Base-by-base conservation (phyloP, 2,888 invertebrate genomes). In the Eretmocerus hayati region DNA sequence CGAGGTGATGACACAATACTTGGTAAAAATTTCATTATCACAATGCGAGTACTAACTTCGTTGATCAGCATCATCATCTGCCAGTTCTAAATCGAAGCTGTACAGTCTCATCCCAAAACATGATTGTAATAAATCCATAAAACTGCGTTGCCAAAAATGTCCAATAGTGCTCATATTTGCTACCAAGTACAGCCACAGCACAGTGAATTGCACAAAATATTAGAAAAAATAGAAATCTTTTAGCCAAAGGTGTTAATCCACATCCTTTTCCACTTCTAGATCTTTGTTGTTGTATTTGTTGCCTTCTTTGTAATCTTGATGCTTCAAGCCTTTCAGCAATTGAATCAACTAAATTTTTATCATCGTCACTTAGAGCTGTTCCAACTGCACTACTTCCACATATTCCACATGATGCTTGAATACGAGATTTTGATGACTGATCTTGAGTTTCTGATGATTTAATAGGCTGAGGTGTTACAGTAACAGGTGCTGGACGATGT, bases 71-170 rank as follows among this genome's bases (percentile, higher is more conserved):
- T n/a, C n/a, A n/a, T n/a, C n/a, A n/a, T n/a, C n/a, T n/a, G n/a
- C n/a, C n/a, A n/a, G n/a, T n/a, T n/a, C n/a, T n/a, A n/a, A n/a
- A n/a, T n/a, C n/a, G n/a, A 6, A 26, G 26, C 8, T 26, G 8
- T 6, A 26, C 11, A 6, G 8, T 26, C 26, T 36, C 53, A 33
- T 52, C 58, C 66, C 64, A 64, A 46, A 60, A 56, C 36, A 67
- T 23, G 22, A 67, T 52, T 6, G 59, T 61, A 45, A 63, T 42
- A 32, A 68, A 47, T 36, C 70, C 70, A 49, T 62, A 66, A 41
- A 69, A 59, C 55, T 67, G 67, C 38, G 62, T 62, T 33, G 61
- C 59, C 18, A 63, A 46, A 45, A 67, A 66, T 26, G 57, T 57
- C 47, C 60, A 61, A 50, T 63, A 69, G 39, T 58, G 55, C 9